Evolutionary conservation across 2,888 invertebrate genomes (phyloP), one percentile per base, ranked within the genome.

Genomic region (Pteria penguin): DNA sequence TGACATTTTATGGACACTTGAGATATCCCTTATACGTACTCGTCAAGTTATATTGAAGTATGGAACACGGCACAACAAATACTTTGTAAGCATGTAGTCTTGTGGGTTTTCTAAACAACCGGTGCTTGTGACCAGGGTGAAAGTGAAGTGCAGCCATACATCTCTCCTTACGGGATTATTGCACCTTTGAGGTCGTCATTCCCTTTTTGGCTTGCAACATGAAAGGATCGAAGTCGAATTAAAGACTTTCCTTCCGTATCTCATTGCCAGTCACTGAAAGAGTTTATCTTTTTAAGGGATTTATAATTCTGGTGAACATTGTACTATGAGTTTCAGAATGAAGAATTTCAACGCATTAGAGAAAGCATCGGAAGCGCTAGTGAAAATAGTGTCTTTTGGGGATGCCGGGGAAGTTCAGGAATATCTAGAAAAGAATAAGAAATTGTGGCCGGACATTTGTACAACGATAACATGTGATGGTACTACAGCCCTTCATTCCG

Each of bases 401-500:
- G 75, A 82, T 29, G 85, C 83, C 54, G 79, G 82, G 55, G 84
- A 86, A 45, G 81, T 86, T 24, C 80, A 81, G 5, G 73, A 81
- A n/a, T 67, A 79, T 18, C 73, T 87, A 26, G 71, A 81, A 29
- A 79, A 80, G 55, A 77, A 83, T 63, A 75, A 81, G n/a, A 82
- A 84, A 18, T 65, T 72, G 22, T 80, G 84, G 1, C 71, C 81
- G 11, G 85, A 87, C 29, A 76, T 86, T 31, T 86, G 87, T 76
- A 87, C 88, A 11, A 86, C 84, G 54, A 87, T 89, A 52, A 84
- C 82, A 0, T 54, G 76, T 18, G 86, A 83, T 75, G 88, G 88
- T 24, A 84, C 82, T 33, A 88, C 89, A 0, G 83, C 84, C 1
- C 80, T 89, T 18, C 89, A 89, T 76, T 75, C 84, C 18, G 81